phyloP scores from a whole-genome alignment of 2,888 invertebrate genomes.

The Halocaridina rubra region DNA sequence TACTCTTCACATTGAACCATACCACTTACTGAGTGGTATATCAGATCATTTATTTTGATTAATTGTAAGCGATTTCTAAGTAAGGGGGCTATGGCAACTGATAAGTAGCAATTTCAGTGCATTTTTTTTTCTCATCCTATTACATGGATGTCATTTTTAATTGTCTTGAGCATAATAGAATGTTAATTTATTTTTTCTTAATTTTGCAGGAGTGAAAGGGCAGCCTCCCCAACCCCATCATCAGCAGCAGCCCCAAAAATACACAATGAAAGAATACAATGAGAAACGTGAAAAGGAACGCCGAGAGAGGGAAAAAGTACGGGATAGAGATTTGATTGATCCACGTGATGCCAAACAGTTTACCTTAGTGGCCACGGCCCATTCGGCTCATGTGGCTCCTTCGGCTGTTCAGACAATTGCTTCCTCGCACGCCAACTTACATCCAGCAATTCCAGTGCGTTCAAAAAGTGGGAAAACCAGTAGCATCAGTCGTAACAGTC shows the following conservation, averaged over 20 bases:
- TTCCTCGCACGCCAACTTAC: slow-evolving; percentile 32
- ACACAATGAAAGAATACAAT: slow-evolving; percentile 51
- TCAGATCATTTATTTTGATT: too few relatives aligned
- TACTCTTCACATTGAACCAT: too few relatives aligned
- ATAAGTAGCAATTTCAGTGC: too few relatives aligned
- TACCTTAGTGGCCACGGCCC: slow-evolving; percentile 29
- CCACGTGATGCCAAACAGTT: slow-evolving; percentile 43
- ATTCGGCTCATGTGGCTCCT: slow-evolving; percentile 12
- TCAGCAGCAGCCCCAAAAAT: slow-evolving; percentile 40
- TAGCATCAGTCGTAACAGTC: slow-evolving; percentile 36
- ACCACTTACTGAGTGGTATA: too few relatives aligned
- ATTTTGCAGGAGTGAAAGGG: slow-evolving; percentile 40
- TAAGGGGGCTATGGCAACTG: too few relatives aligned
- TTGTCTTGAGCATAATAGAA: too few relatives aligned
- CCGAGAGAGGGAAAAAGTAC: slow-evolving; percentile 49
- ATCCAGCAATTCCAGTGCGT: slow-evolving; percentile 19
- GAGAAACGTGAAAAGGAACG: slow-evolving; percentile 57
- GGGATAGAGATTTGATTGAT: slow-evolving; percentile 36
- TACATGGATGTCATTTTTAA: too few relatives aligned
- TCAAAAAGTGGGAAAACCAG: slow-evolving; percentile 27
- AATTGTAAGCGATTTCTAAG: too few relatives aligned
- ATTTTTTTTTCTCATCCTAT: too few relatives aligned
- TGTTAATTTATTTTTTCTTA: too few relatives aligned
- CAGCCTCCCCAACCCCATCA: slow-evolving; percentile 46
- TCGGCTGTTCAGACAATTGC: slow-evolving; percentile 30